Evolutionary conservation across 2,113 vertebrate genomes (phyloP), one percentile per base, ranked within the genome.

Genomic region (Scopus umbretta): DNA sequence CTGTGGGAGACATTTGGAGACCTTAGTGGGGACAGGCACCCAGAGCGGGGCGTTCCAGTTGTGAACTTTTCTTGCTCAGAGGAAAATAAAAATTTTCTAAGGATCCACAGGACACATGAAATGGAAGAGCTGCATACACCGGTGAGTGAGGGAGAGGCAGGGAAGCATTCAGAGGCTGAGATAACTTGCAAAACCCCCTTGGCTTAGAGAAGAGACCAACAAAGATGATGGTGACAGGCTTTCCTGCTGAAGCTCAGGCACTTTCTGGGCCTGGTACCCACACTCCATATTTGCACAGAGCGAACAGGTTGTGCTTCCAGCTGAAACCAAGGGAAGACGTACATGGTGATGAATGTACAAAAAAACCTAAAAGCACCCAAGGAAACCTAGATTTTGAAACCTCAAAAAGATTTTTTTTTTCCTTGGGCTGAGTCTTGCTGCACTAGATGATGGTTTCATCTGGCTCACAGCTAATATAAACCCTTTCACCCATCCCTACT

Each of bases 1-100:
- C 99, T 99, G 94, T 6, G 76, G 58, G 87, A 71, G 67, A 96
- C 32, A 87, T 80, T 34, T 36, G 56, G 21, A 50, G 16, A 52
- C n/a, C 66, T 94, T 49, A 86, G 53, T 4, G 2, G 34, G 26
- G 34, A 56, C 29, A 43, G 11, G 6, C 1, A 7, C 26, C 27
- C 1, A 2, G 62, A 11, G 23, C 5, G 0, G 26, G 8, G 21
- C 36, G 21, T 10, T 67, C 23, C 29, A 23, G 6, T 25, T 53
- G 16, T 23, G 27, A 91, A 30, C n/a, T 49, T 70, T 36, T 53
- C 80, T 49, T 79, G 53, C 20, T 61, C 45, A 72, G 55, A 86
- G 45, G 38, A 70, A 91, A 92, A 73, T 7, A 36, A 52, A 67
- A 55, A 11, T 2, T 30, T 80, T 70, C 55, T 29, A 53, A 73